Evolutionary conservation across 2,888 invertebrate genomes (phyloP), one percentile per base, ranked within the genome.

Genomic region (Dysmachus trigonus): DNA sequence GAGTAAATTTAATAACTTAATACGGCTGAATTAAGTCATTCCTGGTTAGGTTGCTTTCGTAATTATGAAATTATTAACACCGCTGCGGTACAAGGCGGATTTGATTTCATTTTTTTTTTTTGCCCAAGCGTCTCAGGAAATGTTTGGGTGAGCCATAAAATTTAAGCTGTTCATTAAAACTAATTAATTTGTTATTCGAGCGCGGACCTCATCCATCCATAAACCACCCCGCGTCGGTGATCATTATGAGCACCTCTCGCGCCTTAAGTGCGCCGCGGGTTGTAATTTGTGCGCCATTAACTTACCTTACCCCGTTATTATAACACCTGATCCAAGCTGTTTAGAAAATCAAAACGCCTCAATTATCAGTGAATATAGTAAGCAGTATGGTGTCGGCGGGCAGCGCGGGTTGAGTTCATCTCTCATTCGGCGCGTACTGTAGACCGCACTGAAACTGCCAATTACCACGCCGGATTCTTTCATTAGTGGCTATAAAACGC

Each of bases 281-380:
- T 85, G 51, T 76, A 85, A 85, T 85, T 85, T 85, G 76, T 77
- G 31, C 53, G 51, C 62, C 85, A 85, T 85, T 85, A 85, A 85
- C 31, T 53, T n/a, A 27, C 77, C 30, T 35, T 35, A 76, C 74
- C 53, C 85, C 62, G 51, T 85, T 62, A 85, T 85, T 85, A 85
- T 85, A 76, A 85, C 85, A 85, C 85, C 85, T 85, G 85, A 85
- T 85, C 85, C 85, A 76, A 62, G 76, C 53, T 76, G 51, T 76
- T 85, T 74, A 76, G 38, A 85, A 85, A 85, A 76, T 76, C 76
- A 85, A 77, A 85, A 85, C 85, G 62, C 85, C 85, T 85, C 76
- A 85, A 85, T 85, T 85, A 85, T 85, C 85, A 85, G 74, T 76
- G 85, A 85, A 85, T 85, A 85, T 85, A 85, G 76, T 53, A 76